Evolutionary conservation across 2,797 vertebrate species (phyloP).

Genomic region (Myotis vivesi): DNA sequence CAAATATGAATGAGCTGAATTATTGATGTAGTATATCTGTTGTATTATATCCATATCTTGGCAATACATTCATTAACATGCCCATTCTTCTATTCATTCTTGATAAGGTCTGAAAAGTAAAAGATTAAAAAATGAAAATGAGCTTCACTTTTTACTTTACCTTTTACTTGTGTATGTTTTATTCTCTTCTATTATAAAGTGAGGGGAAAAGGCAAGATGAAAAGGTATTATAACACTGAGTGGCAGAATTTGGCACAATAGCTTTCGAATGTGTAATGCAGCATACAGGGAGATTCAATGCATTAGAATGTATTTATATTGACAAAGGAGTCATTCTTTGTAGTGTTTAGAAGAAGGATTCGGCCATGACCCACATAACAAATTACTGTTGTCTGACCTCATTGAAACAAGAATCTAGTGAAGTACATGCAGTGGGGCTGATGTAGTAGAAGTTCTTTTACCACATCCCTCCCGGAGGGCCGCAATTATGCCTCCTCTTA

Average conservation of each 20-base stretch:
- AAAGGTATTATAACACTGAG: conserved; percentile 30
- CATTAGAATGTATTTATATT: conserved; percentile 70
- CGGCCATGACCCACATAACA: conserved; percentile 47
- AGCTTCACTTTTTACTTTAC: not conserved
- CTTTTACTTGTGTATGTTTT: not conserved
- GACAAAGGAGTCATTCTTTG: conserved; percentile 70
- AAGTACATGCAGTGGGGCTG: not conserved
- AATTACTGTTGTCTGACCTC: conserved; percentile 67
- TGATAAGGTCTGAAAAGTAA: conserved; percentile 36
- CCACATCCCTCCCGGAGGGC: not conserved
- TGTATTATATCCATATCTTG: not conserved
- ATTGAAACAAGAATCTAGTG: conserved; percentile 28
- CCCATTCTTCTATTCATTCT: not conserved
- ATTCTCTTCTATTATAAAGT: conserved; percentile 4
- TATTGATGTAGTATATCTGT: conserved; percentile 26
- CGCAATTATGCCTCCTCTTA: not conserved
- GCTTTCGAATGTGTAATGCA: conserved; percentile 59
- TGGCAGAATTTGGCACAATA: conserved; percentile 43
- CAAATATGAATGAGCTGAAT: conserved; percentile 53
- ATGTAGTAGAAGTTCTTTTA: not conserved
- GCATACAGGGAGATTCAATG: conserved; percentile 51
- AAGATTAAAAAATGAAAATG: conserved; percentile 52
- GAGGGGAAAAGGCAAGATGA: not conserved
- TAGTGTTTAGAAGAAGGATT: conserved; percentile 68
- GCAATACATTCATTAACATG: not conserved